Evolutionary conservation across 92 coral and sea anemone species (phyloP).

Genomic region (Meandrina meandrites): DNA sequence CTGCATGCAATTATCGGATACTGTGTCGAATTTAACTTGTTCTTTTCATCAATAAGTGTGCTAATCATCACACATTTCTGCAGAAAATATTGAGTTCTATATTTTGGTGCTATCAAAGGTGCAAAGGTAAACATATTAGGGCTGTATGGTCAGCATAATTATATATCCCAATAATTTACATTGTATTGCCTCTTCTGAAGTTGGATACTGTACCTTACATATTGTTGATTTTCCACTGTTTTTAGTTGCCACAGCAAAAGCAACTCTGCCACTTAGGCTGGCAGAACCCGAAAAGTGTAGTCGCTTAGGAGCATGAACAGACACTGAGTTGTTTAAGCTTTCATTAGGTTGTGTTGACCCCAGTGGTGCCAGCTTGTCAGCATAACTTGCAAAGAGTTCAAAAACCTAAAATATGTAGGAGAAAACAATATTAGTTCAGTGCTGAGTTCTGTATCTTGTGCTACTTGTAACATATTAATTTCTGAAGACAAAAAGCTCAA

Average conservation of each 20-base stretch:
- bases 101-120: background rate
- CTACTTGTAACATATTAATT: no score
- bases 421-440: background rate
- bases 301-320: conserved; percentile 47
- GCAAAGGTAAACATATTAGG: no score
- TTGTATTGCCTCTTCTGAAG: background rate
- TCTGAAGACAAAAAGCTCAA: background rate
- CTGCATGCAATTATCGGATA: background rate
- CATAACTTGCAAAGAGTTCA: conserved; percentile 38
- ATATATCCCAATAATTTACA: background rate
- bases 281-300: conserved; percentile 43
- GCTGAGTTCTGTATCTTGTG: no score
- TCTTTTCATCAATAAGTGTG: no score
- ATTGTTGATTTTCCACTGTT: conserved; percentile 37
- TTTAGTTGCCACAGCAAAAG: conserved; percentile 50
- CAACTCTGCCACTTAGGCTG: conserved; percentile 35
- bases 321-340: conserved; percentile 30
- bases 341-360: conserved; percentile 57
- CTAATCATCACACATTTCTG: no score
- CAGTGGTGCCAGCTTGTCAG: conserved; percentile 49
- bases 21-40: background rate
- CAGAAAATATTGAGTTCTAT: no score
- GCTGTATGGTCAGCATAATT: background rate
- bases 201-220: conserved; percentile 34
- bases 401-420: conserved; percentile 33